Percentiles rank a stretch among this genome's conserved stretches.
Conservation (phyloP, 2,797 vertebrate genomes). For the Capromys pilorides region DNA sequence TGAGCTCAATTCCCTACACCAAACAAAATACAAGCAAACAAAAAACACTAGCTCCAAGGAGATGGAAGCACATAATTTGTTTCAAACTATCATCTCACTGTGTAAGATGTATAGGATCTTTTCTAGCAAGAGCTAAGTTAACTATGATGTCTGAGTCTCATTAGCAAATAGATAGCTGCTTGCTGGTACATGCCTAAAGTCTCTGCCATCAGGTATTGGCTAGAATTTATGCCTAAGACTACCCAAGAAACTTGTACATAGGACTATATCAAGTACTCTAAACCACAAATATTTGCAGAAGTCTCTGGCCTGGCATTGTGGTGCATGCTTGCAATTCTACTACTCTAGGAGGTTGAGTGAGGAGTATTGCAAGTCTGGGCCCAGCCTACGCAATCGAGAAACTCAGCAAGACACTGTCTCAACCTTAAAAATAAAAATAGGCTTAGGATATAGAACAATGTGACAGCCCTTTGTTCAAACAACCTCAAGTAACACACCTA, state of each 20-base stretch:
- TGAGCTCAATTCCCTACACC: no score
- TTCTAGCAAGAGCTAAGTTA: background rate
- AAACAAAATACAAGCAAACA: no score
- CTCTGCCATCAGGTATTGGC: background rate
- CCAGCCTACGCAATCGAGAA: background rate
- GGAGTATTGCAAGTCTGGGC: background rate
- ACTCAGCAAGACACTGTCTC: background rate
- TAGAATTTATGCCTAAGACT: background rate
- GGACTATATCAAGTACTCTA: background rate
- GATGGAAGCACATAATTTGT: background rate
- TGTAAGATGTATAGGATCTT: background rate
- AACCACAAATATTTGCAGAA: slow-evolving; percentile 4
- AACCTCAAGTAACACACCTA: background rate
- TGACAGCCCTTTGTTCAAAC: background rate
- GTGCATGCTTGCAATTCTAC: background rate
- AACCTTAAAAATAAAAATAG: background rate
- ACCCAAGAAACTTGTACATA: background rate
- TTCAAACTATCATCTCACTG: background rate
- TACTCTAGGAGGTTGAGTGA: background rate
- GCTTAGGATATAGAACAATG: background rate
- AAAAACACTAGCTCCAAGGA: background rate
- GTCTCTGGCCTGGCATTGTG: background rate
- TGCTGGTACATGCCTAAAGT: background rate
- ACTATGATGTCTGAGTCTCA: background rate
- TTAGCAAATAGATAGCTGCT: background rate